Evolutionary conservation across 2,888 invertebrate species (phyloP), one percentile per base, ranked within the genome.

Genomic region (Mesorhabditis belari): DNA sequence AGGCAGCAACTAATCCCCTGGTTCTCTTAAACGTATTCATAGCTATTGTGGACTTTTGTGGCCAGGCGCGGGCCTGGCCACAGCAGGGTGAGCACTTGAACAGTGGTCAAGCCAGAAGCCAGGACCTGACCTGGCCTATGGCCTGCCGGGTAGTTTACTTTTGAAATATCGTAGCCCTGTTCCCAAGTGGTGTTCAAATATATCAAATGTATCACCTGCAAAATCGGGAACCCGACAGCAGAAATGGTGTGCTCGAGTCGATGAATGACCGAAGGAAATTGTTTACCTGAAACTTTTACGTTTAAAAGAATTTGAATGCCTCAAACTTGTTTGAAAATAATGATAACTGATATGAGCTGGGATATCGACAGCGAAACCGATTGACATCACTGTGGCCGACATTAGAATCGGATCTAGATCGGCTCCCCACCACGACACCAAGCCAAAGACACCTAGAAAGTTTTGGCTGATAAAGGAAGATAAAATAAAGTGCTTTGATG

Each of bases 351-450:
- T 76, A 53, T 79, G 79, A 3, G 77, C 77, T 4, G 79, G 79
- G 23, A 79, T 79, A 62, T 79, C 79, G 9, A 79, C 79, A 5
- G 74, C 70, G 63, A 79, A 79, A n/a, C 79, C 79, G 49, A 79
- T 79, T 5, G 71, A 71, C 79, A 79, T 79, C 3, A 79, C 76
- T 5, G 71, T 71, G 0, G 78, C 72, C 12, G 74, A 70, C 77
- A 79, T 77, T 61, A 77, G 69, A 49, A 80, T 77, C 28, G 80
- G 80, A 62, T 80, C 80, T 25, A 80, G 59, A 49, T 77, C 74
- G 1, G 75, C 74, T 19, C 77, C 77, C 72, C 73, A 70, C 70
- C 77, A 71, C 0, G 79, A 72, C 66, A 80, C 72, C 24, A 75
- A 67, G 21, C 80, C 80, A 58, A 80, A 80, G 3, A 80, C 80